Evolutionary conservation across 2,113 vertebrate species (phyloP).

Genomic region (Megaceryle torquata): DNA sequence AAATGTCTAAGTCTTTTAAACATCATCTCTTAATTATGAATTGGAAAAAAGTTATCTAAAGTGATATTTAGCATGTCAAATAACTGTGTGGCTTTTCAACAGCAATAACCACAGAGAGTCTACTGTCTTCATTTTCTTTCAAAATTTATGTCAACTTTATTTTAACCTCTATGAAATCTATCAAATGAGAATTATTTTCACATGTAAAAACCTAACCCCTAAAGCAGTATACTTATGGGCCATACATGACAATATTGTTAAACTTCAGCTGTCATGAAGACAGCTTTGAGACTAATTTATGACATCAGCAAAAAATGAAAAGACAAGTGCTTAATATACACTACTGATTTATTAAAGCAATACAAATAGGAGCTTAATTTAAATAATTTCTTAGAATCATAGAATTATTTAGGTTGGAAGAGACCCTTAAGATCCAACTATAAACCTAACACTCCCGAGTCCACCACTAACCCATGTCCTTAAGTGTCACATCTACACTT

Average conservation of each 20-base stretch:
- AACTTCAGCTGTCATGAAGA: neutral
- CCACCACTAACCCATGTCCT: neutral
- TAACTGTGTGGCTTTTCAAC: neutral
- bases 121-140: neutral
- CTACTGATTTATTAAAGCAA: neutral
- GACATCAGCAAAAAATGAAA: neutral
- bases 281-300: neutral
- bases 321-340: neutral
- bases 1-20: neutral
- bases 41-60: neutral
- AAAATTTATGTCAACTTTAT: neutral
- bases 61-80: neutral
- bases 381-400: neutral
- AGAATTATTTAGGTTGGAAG: neutral
- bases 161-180: neutral
- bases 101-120: neutral
- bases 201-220: neutral
- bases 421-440: neutral
- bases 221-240: neutral
- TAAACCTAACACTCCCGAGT: neutral
- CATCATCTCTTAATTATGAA: neutral
- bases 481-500: too few species aligned
- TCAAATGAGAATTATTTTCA: neutral
- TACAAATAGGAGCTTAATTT: neutral
- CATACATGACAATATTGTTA: neutral